Percentiles rank a stretch among this genome's conserved stretches.
Evolutionary conservation across 2,797 vertebrate species (phyloP).

Genomic region (Hapalemur alaotrensis): DNA sequence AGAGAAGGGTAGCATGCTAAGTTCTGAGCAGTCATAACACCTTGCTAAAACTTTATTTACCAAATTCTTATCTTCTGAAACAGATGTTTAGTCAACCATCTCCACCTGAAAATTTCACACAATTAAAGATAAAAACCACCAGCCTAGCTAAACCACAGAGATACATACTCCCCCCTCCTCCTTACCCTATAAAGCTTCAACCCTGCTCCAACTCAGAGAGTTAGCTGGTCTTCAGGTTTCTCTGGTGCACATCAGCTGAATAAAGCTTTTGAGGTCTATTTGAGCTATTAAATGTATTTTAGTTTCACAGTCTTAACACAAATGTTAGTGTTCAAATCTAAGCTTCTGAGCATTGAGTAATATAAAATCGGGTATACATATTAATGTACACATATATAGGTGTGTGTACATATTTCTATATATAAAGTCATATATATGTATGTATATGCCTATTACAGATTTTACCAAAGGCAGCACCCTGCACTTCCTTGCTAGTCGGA

Average conservation of each 20-base stretch:
- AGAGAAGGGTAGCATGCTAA: not conserved
- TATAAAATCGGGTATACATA: not conserved
- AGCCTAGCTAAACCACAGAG: constrained; percentile 25
- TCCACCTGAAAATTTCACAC: constrained; percentile 20
- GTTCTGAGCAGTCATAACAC: not conserved
- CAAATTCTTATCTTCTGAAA: not conserved
- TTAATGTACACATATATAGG: not conserved
- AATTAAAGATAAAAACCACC: not conserved
- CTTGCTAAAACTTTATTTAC: not conserved
- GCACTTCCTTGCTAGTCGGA: not conserved
- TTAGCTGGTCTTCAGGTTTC: not conserved
- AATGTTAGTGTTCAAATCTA: constrained; percentile 11
- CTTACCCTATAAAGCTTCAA: not conserved
- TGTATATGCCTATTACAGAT: not conserved
- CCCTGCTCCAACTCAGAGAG: not conserved
- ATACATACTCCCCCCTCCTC: not conserved
- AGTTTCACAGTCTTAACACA: not conserved
- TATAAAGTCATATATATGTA: not conserved
- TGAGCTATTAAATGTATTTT: constrained; percentile 7
- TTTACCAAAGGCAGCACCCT: not conserved
- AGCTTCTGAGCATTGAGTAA: not conserved
- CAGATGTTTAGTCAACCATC: not conserved
- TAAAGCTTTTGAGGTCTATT: not conserved
- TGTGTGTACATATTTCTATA: not conserved
- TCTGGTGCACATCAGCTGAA: not conserved